Percentiles rank a stretch among this genome's conserved stretches.
Evolutionary conservation across 2,113 vertebrate genomes (phyloP).

Genomic region (Gallinago undulata): DNA sequence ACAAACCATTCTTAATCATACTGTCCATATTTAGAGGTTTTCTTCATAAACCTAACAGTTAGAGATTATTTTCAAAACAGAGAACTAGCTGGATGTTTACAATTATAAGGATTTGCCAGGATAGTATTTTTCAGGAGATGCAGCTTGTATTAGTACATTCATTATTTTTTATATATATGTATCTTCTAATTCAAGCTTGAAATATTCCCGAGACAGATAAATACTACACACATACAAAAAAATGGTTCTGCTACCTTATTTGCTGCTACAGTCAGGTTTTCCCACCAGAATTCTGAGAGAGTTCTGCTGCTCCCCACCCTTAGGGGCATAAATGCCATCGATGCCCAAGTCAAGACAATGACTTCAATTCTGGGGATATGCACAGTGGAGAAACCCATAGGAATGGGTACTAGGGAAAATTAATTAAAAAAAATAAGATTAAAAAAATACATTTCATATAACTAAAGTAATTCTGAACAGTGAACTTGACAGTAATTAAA

Average conservation of each 20-base stretch:
- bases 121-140: neutral
- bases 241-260: neutral
- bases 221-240: rapidly evolving
- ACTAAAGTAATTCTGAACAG: neutral
- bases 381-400: neutral
- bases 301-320: neutral
- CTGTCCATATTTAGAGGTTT: neutral
- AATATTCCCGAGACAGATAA: neutral
- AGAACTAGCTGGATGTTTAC: neutral
- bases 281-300: neutral
- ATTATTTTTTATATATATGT: neutral
- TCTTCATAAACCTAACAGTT: neutral
- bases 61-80: neutral
- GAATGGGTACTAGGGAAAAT: neutral
- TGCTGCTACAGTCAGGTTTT: neutral
- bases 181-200: neutral
- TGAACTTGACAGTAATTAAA: neutral
- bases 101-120: neutral
- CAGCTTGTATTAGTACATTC: neutral
- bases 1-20: neutral
- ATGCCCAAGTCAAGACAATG: neutral
- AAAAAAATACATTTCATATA: neutral
- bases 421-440: neutral
- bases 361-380: neutral
- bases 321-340: neutral